Conservation (phyloP, 2,797 vertebrate genomes). For the Labeo calbasu region DNA sequence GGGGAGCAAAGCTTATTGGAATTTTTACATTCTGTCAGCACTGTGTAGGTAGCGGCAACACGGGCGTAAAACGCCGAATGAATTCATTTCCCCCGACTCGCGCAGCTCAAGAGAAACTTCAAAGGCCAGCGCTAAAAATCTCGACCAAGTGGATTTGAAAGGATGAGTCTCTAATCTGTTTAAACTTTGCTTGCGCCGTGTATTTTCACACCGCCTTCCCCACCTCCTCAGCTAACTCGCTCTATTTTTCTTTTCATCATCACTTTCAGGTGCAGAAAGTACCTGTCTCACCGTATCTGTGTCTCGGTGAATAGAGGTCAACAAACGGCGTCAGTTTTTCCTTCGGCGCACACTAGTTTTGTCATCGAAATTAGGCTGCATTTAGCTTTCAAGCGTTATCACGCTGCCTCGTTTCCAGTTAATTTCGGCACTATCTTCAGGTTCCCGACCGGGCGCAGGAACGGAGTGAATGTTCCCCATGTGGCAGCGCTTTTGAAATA, state of each 20-base stretch:
- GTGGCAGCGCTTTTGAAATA: constrained; percentile 75
- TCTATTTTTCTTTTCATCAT: constrained; percentile 60
- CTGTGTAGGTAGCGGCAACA: constrained; percentile 63
- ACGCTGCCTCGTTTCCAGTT: constrained; percentile 53
- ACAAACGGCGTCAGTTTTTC: constrained; percentile 57
- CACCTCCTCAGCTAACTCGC: constrained; percentile 24
- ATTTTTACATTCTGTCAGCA: constrained; percentile 73
- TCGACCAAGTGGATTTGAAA: constrained; percentile 74
- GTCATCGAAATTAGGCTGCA: constrained; percentile 25
- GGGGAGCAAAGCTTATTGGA: constrained; percentile 52
- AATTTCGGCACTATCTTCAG: constrained; percentile 40
- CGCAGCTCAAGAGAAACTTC: constrained; percentile 68
- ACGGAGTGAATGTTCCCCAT: constrained; percentile 10
- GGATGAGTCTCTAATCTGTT: constrained; percentile 79
- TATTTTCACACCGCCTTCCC: constrained; percentile 67
- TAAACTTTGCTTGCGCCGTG: constrained; percentile 78
- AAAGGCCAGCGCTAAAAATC: constrained; percentile 64
- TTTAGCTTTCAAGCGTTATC: constrained; percentile 44
- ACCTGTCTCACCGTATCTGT: constrained; percentile 24
- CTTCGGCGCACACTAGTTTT: neutral
- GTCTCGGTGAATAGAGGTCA: constrained; percentile 31
- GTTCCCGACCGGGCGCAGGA: constrained; percentile 2
- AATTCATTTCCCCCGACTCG: constrained; percentile 68
- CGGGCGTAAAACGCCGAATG: constrained; percentile 61
- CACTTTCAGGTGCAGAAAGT: constrained; percentile 43